These are phyloP conservation scores for Chionodraco myersi DNA, from an alignment of 2,113 vertebrate genomes.

Conservation along the genomic window DNA sequence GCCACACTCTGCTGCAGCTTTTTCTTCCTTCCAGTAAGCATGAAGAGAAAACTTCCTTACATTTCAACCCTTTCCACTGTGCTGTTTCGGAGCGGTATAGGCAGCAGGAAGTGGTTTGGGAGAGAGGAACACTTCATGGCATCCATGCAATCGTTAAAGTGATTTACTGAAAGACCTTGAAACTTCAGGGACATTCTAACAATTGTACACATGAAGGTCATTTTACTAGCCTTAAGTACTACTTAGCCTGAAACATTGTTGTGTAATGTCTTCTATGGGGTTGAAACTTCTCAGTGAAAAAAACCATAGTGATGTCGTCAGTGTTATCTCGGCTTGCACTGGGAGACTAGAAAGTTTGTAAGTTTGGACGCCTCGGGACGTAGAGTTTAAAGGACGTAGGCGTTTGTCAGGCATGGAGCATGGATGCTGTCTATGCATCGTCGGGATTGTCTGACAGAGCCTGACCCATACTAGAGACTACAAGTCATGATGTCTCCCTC, in stretches of 20 bases:
- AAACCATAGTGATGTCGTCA: neutral
- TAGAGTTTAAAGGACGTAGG: neutral
- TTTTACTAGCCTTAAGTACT: neutral
- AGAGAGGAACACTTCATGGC: neutral
- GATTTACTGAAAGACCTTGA: constrained; percentile 1
- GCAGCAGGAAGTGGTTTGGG: neutral
- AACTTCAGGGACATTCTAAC: neutral
- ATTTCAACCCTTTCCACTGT: constrained; percentile 5
- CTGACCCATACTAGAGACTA: neutral
- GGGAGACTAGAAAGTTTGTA: neutral
- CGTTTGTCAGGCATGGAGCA: neutral
- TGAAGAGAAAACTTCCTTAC: neutral
- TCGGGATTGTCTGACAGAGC: neutral
- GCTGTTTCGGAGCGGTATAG: neutral
- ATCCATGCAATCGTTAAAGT: neutral
- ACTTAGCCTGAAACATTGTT: neutral
- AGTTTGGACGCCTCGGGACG: neutral
- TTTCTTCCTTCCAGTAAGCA: constrained; percentile 1
- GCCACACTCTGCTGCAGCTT: constrained; percentile 13
- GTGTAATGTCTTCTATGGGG: neutral
- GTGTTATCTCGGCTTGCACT: neutral
- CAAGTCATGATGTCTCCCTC: constrained; percentile 6
- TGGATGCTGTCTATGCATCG: too few relatives aligned
- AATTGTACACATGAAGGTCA: neutral
- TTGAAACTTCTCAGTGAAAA: neutral